Base-by-base conservation (phyloP, 2,888 invertebrate genomes). In the Drosophila eohydei region DNA sequence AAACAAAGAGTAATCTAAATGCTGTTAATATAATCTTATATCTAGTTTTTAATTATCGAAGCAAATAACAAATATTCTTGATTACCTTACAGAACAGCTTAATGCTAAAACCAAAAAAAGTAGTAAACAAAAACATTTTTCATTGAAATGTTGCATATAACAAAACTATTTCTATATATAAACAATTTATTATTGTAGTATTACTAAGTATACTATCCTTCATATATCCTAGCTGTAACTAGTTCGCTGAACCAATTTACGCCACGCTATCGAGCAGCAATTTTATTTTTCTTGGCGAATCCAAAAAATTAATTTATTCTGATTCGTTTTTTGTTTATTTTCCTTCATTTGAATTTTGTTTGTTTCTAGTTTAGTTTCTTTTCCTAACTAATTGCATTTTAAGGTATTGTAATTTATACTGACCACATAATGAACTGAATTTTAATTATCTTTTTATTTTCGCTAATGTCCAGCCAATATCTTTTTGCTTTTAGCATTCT, bases 31-130 rank as follows among this genome's bases (percentile, higher is more conserved):
- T 38, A 28, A 38, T 64, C 40, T 28, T 5, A 40, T 50, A 30
- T 55, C 46, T 40, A 72, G 56, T 66, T 52, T 32, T 60, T 48
- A 48, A 48, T 52, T 56, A 51, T 38, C n/a, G 9, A 21, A 36
- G 11, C 52, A 28, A 9, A 28, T 26, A 48, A 16, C 16, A 21
- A 21, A 34, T 50, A 50, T 7, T 34, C 50, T 34, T 34, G 34
- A 50, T 50, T 16, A 54, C 40, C 54, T 54, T 54, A 38, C 14
- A 30, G 28, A 36, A 5, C 52, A 52, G 28, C 36, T 38, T 12
- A 30, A 30, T 30, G 21, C 21, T 21, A 21, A 21, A 21, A 21
- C 21, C 21, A 21, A 30, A 30, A 30, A 30, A 6, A 2, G 0
- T 30, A 2, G 7, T 30, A 5, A 30, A 30, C 2, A 30, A 4